These are phyloP conservation scores for Lerista edwardsae DNA, from an alignment of 2,797 vertebrate genomes.

Conservation along the genomic window DNA sequence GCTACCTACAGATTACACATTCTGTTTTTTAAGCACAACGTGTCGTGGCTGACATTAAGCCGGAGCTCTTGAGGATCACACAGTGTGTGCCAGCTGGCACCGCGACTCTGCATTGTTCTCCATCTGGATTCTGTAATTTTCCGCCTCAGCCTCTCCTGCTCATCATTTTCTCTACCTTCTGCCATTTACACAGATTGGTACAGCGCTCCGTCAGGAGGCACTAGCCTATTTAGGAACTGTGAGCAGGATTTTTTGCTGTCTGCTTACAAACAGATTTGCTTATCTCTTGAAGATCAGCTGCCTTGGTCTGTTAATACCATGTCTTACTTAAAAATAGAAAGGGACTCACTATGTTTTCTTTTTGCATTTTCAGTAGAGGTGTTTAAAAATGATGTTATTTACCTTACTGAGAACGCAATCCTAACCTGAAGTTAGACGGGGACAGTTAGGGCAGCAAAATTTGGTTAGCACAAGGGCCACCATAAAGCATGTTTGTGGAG, in stretches of 20 bases:
- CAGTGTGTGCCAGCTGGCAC: neutral
- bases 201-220: neutral
- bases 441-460: no score
- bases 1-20: conserved; percentile 9
- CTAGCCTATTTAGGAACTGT: neutral
- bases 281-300: neutral
- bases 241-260: neutral
- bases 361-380: no score
- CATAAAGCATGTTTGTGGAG: no score
- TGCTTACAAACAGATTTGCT: neutral
- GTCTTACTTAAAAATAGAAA: neutral
- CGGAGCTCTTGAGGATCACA: conserved; percentile 22
- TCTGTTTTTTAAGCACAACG: conserved; percentile 8
- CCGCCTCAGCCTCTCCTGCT: neutral
- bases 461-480: no score
- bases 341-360: neutral
- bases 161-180: conserved; percentile 11
- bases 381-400: no score
- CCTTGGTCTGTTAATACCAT: conserved; percentile 1
- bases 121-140: conserved; percentile 17
- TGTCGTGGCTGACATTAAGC: conserved; percentile 20
- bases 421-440: no score
- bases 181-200: neutral
- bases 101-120: neutral
- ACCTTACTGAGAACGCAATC: no score